Evolutionary conservation across 2,797 vertebrate genomes (phyloP), one percentile per base, ranked within the genome.

Genomic region (Microctenopoma steveboyesi): DNA sequence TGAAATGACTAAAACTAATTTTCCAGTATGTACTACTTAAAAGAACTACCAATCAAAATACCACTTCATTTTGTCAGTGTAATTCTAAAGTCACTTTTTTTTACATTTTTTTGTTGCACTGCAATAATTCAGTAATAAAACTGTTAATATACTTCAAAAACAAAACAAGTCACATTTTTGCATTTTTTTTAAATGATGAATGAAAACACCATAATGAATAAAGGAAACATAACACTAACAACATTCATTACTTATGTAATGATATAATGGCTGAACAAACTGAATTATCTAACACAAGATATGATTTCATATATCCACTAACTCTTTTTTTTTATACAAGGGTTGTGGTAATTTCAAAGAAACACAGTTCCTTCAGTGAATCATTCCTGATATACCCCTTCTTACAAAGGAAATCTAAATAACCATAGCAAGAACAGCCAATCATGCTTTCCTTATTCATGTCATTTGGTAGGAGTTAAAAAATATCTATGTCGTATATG

Each of bases 401-500:
- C 39, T 66, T 54, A 37, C 49, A 63, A 47, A 63, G 53, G 7
- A 72, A 50, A 68, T 48, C 47, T 72, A 54, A 83, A 74, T 64
- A 79, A 35, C 61, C 59, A 37, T 60, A 62, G 58, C 57, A 28
- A 68, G 45, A 69, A 61, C 66, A 78, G 62, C 54, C 51, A 61
- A 70, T 77, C 68, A 71, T 60, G 37, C 65, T 61, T 57, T 79
- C 68, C 43, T 69, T 66, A 64, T 69, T 72, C 65, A 63, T 74
- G 67, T 68, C 75, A 85, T 88, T 79, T 81, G 71, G 76, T 64
- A 54, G 45, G 47, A 80, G 53, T 86, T 76, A 30, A 69, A 86
- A 69, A 48, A 2, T 52, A 67, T 22, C 22, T 81, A 22, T 22
- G 22, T 22, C 22, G 22, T 22, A 22, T 22, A 22, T 22, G 22